Base-by-base conservation (phyloP, 2,888 invertebrate species). In the Crematogaster levior region DNA sequence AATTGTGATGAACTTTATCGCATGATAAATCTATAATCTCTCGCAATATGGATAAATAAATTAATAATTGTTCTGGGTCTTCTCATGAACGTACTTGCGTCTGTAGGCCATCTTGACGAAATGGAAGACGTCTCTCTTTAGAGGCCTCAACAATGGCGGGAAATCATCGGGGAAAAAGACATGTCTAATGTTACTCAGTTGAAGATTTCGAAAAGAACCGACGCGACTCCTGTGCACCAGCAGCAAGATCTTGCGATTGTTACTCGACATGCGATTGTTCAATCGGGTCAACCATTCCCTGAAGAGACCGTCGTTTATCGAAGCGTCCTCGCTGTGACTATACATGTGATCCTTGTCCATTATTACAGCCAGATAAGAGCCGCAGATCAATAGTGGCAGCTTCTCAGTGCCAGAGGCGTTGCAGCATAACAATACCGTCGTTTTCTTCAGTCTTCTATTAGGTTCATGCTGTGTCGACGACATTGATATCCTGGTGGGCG, bases 41-140 rank as follows among this genome's bases (percentile, higher is more conserved):
- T 51, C 21, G 9, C 6, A 24, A 12, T n/a, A 21, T 48, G 24
- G 7, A 51, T 21, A 51, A 70, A 70, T 53, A n/a, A n/a, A 51
- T 21, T 5, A 37, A 37, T 10, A 37, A 6, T 51, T 21, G 18
- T 3, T 51, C 5, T 9, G 18, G 9, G 30, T 30, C 9, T 15
- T 0, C 5, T 43, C 10, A 5, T 46, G 18, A 40, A 56, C 72
- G 53, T 72, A 90, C 80, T 82, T 87, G 34, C 84, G 86, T 37
- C 93, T 87, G 70, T 93, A 92, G 34, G 85, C 82, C 91, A 92
- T 92, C 81, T 93, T 93, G 3, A 92, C 74, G 68, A 80, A 91
- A 65, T 92, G 92, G 77, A 91, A 92, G 21, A 92, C 74, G 72
- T 93, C 90, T 6, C 89, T 89, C 34, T 89, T 86, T 3, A 93